Evolutionary conservation across 1,140 invertebrate genomes (phyloP).

Genomic region (Heterodera schachtii): DNA sequence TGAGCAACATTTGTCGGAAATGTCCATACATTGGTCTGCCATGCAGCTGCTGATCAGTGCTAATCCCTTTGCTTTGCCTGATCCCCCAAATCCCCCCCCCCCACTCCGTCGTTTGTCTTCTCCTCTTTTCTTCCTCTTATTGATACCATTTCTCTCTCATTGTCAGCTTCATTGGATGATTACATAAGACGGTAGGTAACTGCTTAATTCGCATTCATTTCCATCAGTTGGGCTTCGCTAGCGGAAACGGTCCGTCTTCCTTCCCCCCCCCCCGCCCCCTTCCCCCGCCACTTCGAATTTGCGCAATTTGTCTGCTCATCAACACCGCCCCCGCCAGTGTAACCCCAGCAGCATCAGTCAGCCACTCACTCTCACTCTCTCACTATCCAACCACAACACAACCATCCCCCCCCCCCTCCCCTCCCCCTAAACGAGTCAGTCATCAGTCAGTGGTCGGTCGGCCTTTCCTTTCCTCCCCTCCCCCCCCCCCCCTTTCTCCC

Average conservation of each 20-base stretch:
- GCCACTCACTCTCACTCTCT: no score
- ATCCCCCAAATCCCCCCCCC: not conserved
- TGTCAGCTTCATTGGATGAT: not conserved
- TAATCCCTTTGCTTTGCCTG: not conserved
- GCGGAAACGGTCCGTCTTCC: no score
- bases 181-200: not conserved
- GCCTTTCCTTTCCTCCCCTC: not conserved
- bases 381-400: not conserved
- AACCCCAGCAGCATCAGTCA: not conserved
- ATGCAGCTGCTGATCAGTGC: not conserved
- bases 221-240: not conserved
- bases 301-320: conserved; percentile 16
- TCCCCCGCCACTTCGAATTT: not conserved
- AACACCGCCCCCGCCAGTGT: not conserved
- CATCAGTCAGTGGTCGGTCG: not conserved
- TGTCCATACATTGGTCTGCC: no score
- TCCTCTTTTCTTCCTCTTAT: not conserved
- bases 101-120: not conserved
- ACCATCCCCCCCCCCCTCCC: not conserved
- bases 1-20: no score
- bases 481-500: not conserved
- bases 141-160: not conserved
- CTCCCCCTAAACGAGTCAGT: conserved; percentile 10
- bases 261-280: not conserved
- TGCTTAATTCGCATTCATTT: not conserved